Evolutionary conservation across 1,140 invertebrate species (phyloP).

Genomic region (Sinella curviseta): DNA sequence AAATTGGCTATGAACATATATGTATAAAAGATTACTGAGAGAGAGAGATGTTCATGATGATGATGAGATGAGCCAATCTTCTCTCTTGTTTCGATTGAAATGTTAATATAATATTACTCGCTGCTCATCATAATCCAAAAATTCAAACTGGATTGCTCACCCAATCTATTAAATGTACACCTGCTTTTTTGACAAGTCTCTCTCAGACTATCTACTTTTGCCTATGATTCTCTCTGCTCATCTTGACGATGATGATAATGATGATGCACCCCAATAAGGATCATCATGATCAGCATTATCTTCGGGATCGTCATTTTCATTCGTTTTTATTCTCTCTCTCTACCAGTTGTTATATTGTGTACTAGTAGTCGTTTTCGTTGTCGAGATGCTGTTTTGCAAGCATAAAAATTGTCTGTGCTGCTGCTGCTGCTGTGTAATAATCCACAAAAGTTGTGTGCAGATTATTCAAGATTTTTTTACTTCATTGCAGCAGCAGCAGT

Average conservation of each 20-base stretch:
- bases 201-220: neutral
- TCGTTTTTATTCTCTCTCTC: neutral
- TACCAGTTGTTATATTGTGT: neutral
- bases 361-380: neutral
- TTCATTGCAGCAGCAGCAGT: too few relatives aligned
- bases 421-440: too few relatives aligned
- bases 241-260: neutral
- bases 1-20: neutral
- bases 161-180: conserved; percentile 24
- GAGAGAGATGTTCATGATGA: neutral
- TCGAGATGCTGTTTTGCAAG: neutral
- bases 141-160: conserved; percentile 25
- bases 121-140: conserved; percentile 10
- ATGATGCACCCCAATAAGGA: conserved; percentile 17
- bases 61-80: conserved; percentile 22
- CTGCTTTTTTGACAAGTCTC: neutral
- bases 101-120: conserved; percentile 22
- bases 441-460: too few relatives aligned
- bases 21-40: neutral
- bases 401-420: neutral
- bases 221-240: too few relatives aligned
- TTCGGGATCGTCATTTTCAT: neutral
- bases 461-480: too few relatives aligned
- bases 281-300: neutral
- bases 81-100: conserved; percentile 4